Conservation (phyloP, 2,797 vertebrate species). For the Pangasius sanitwongsei region DNA sequence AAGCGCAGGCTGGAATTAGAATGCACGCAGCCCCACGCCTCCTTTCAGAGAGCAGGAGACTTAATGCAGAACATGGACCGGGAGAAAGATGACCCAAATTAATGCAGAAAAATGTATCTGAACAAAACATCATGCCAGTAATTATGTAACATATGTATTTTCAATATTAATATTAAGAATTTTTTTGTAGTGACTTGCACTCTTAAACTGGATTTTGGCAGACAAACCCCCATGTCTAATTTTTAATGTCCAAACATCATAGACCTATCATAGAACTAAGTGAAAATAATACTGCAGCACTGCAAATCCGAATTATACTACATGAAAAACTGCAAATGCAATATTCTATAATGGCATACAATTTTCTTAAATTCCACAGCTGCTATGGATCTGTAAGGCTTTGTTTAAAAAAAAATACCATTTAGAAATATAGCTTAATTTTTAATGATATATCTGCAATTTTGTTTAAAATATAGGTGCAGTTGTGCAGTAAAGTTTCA, state of each 20-base stretch:
- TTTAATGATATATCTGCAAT: not conserved
- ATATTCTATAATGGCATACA: not conserved
- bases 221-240: not conserved
- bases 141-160: constrained; percentile 26
- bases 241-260: not conserved
- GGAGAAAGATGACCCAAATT: constrained; percentile 71
- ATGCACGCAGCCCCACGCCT: constrained; percentile 68
- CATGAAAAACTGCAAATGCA: not conserved
- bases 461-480: not conserved
- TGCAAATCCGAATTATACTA: not conserved
- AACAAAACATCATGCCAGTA: constrained; percentile 1
- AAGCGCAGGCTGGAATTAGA: constrained; percentile 76
- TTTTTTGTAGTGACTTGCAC: constrained; percentile 5
- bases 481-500: not conserved
- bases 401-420: not conserved
- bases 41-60: constrained; percentile 62
- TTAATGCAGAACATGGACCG: constrained; percentile 66
- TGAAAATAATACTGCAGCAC: not conserved
- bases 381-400: not conserved
- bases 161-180: not conserved
- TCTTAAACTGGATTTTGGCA: not conserved
- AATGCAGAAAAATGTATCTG: constrained; percentile 65
- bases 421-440: not conserved
- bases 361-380: not conserved
- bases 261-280: not conserved